Conservation (phyloP, 2,113 vertebrate species). For the Indicator maculatus region DNA sequence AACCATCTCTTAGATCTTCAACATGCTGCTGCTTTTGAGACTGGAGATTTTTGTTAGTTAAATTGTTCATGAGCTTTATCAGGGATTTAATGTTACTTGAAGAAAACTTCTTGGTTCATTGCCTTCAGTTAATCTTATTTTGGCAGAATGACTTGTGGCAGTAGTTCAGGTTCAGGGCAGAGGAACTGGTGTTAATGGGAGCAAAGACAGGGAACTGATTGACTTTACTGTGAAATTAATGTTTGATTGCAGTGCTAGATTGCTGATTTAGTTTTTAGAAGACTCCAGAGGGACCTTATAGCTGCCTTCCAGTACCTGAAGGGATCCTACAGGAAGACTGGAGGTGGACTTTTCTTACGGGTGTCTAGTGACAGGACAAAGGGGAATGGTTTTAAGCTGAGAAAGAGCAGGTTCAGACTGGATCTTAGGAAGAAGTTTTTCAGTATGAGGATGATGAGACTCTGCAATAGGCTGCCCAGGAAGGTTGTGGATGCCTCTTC, state of each 20-base stretch:
- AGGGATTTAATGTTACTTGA: constrained; percentile 91
- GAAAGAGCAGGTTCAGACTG: too few relatives aligned
- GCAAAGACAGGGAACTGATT: background rate
- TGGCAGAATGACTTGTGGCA: background rate
- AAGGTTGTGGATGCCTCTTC: too few relatives aligned
- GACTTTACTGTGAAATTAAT: background rate
- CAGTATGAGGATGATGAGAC: too few relatives aligned
- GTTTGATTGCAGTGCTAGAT: background rate
- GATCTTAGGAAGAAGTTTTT: too few relatives aligned
- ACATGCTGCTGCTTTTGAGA: constrained; percentile 79
- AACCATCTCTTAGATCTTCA: background rate
- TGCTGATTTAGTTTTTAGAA: background rate
- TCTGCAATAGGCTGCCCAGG: too few relatives aligned
- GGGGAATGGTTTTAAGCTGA: too few relatives aligned
- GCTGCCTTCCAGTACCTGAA: too few relatives aligned
- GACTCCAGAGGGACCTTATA: too few relatives aligned
- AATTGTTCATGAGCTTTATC: constrained; percentile 83
- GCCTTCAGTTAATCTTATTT: background rate
- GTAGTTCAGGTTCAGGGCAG: background rate
- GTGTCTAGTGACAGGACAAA: too few relatives aligned
- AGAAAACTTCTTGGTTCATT: constrained; percentile 55
- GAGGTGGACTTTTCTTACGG: too few relatives aligned
- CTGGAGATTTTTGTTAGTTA: constrained; percentile 62
- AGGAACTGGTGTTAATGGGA: background rate
- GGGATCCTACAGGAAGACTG: too few relatives aligned